Evolutionary conservation across 2,113 vertebrate species (phyloP), one percentile per base, ranked within the genome.

Genomic region (Lepus timidus): DNA sequence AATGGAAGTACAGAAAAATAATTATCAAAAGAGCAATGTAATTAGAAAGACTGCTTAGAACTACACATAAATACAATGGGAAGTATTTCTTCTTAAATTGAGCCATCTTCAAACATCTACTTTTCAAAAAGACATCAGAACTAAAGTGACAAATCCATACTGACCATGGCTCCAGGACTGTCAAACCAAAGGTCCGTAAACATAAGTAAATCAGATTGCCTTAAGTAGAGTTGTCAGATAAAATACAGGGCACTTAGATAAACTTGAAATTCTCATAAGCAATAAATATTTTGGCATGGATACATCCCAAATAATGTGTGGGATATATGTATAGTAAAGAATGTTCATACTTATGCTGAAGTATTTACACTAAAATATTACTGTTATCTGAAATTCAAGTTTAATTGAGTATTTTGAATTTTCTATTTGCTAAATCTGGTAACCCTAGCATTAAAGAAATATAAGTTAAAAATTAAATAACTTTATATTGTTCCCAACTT

Each of bases 131-230:
- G 52, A 2, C 10, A 36, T 86, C 36, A 89, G 19, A 92, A 83
- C 73, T 25, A 27, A 78, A 55, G 12, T 58, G 44, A 65, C 9
- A 49, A 85, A 86, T 65, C 2, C 36, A 68, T 86, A 52, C n/a
- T 91, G 31, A 8, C 25, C 73, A 71, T n/a, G 29, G 55, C 4
- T 10, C 20, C 17, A 39, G 70, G 10, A 82, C 7, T 67, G 25
- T 91, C 31, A 36, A 85, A 39, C 10, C 39, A 88, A 81, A 94
- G 19, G 22, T 93, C 11, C 87, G 23, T 33, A 84, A 90, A 22
- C 19, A 8, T 11, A 79, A 76, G 65, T 68, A 61, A 75, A 39
- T 91, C 6, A 73, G 27, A 79, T 9, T 55, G n/a, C 19, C 55
- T 91, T 83, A 76, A 52, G 36, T 58, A 85, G 13, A 14, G 13